Evolutionary conservation across 2,113 vertebrate genomes (phyloP).

Genomic region (Sapayoa aenigma): DNA sequence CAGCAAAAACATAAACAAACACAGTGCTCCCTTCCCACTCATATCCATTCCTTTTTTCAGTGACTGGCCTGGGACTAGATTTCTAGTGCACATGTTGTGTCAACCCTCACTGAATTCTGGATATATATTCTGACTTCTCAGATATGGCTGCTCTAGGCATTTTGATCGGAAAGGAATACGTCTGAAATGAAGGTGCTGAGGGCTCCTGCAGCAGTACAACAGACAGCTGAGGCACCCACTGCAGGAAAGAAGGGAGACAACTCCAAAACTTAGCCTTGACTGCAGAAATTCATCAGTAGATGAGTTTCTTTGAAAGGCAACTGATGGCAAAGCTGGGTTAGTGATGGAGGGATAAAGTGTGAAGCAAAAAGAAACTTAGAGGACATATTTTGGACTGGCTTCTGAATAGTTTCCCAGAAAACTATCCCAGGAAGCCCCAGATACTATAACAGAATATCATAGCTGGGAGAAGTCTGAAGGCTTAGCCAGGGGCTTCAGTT

Average conservation of each 20-base stretch:
- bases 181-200: not conserved
- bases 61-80: not conserved
- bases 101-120: not conserved
- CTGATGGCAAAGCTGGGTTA: not conserved
- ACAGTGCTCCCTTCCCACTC: fast-evolving
- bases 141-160: not conserved
- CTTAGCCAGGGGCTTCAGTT: not conserved
- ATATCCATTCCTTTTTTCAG: not conserved
- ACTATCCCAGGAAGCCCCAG: not conserved
- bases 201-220: not conserved
- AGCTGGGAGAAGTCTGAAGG: not conserved
- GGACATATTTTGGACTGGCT: not conserved
- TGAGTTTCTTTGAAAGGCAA: not conserved
- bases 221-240: not conserved
- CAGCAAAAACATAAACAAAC: not conserved
- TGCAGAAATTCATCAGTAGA: not conserved
- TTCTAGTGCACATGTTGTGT: not conserved
- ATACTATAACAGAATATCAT: not conserved
- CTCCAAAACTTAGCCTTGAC: not conserved
- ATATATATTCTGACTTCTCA: not conserved
- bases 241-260: not conserved
- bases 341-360: not conserved
- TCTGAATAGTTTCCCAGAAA: not conserved
- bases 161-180: not conserved
- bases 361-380: not conserved